Base-by-base conservation (phyloP, 2,797 vertebrate genomes). In the Crossoptilon crossoptilon region DNA sequence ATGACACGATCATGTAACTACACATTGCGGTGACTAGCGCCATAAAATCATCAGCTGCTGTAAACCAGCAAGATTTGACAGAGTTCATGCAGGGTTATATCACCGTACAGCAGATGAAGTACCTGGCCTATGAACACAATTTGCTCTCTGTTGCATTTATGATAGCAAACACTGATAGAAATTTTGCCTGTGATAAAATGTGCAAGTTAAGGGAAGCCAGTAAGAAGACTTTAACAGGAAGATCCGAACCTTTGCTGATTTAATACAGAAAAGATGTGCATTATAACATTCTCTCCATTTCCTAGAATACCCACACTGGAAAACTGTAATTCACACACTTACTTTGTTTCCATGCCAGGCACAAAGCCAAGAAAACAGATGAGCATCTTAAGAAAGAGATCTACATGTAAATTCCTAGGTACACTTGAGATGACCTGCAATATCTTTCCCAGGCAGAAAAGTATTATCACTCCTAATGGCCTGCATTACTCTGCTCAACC, bases 31-130 rank as follows among this genome's bases (percentile, higher is more conserved):
- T 46, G 48, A 76, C 79, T 79, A 64, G 24, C 22, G 58, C 56
- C 56, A 62, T 69, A 81, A 96, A 86, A 71, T 53, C 59, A 70
- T 33, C 60, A 73, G 35, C 19, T 87, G 84, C 37, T 71, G 31
- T 71, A 93, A 93, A 91, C 4, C 58, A 75, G 37, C 44, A 71
- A 86, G 49, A 91, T 76, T 90, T 84, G 72, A 81, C 18, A 53
- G n/a, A 67, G 31, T 69, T 87, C 78, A 64, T 73, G 33, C 31
- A 73, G 41, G 74, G 44, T 58, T 87, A n/a, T 49, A 66, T 83
- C 68, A 91, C 92, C 86, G 62, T 16, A 33, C 11, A 48, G n/a
- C 49, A 68, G 66, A 15, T 83, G 79, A 84, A 84, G 35, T 56
- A 70, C 23, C 48, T 66, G 44, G 55, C 27, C 68, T 62, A 39